Evolutionary conservation across 2,888 invertebrate genomes (phyloP).

Genomic region (Aspidiotus rigidus): DNA sequence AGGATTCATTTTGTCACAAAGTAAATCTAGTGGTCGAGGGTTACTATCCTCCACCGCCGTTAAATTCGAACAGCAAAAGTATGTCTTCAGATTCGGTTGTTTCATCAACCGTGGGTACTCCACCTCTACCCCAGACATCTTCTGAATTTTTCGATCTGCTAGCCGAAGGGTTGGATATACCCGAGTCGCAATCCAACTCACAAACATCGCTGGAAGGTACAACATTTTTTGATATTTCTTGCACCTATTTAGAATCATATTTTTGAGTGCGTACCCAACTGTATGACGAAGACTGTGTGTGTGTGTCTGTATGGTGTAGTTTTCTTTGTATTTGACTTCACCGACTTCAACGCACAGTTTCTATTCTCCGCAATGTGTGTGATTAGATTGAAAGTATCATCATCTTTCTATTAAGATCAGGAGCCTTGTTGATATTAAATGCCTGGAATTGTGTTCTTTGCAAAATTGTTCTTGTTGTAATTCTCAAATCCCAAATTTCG

Average conservation of each 20-base stretch:
- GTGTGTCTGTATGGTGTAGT: no score
- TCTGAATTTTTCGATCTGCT: conserved; percentile 24
- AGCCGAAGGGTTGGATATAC: conserved; percentile 22
- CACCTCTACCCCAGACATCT: conserved; percentile 14
- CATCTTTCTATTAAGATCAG: not conserved
- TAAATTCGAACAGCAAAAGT: not conserved
- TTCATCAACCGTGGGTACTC: conserved; percentile 29
- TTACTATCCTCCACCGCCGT: conserved; percentile 46
- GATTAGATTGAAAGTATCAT: not conserved
- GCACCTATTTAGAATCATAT: not conserved
- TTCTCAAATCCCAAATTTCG: not conserved
- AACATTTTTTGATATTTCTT: no score
- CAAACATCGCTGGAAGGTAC: not conserved
- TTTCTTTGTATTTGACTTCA: no score
- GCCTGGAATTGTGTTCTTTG: no score
- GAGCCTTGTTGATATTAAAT: no score
- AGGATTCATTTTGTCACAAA: conserved; percentile 35
- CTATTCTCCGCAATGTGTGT: no score
- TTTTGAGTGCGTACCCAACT: not conserved
- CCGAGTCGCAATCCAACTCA: conserved; percentile 3
- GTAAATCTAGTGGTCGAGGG: conserved; percentile 56
- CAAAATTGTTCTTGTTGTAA: no score
- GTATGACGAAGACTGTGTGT: not conserved
- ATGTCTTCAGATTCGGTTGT: conserved; percentile 16
- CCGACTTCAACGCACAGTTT: not conserved